These are phyloP conservation scores for Onychorhynchus coronatus DNA, from an alignment of 2,113 vertebrate species.

Conservation along the genomic window DNA sequence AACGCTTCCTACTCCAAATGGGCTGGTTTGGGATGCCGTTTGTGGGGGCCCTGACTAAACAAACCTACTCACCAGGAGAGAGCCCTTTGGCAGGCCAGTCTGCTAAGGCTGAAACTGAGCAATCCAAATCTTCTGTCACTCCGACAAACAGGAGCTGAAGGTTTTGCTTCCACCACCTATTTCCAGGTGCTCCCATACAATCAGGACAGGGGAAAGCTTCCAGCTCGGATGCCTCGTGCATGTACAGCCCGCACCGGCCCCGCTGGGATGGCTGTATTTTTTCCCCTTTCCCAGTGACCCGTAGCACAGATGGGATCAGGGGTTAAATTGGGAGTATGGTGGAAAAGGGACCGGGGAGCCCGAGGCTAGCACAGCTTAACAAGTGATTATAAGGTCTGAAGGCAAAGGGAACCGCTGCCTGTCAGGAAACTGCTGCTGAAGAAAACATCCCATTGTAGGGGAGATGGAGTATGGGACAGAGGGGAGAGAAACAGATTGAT, in stretches of 20 bases:
- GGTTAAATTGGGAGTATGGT: conserved; percentile 61
- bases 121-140: fast-evolving
- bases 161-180: background rate
- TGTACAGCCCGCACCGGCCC: background rate
- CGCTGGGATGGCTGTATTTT: background rate
- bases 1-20: background rate
- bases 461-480: conserved; percentile 18
- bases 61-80: background rate
- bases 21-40: background rate
- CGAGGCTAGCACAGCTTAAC: conserved; percentile 16
- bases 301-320: background rate
- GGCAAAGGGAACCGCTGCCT: conserved; percentile 40
- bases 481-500: conserved; percentile 59
- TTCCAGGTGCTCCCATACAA: background rate
- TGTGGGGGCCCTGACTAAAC: background rate
- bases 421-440: conserved; percentile 24
- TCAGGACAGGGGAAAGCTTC: background rate
- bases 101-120: background rate
- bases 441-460: conserved; percentile 63
- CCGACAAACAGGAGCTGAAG: background rate
- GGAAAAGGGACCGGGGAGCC: background rate
- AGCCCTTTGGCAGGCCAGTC: fast-evolving
- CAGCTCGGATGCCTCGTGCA: background rate
- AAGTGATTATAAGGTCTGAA: conserved; percentile 58
- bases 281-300: conserved; percentile 18